Evolutionary conservation across 1,140 invertebrate species (phyloP).

Genomic region (Mercenaria mercenaria): DNA sequence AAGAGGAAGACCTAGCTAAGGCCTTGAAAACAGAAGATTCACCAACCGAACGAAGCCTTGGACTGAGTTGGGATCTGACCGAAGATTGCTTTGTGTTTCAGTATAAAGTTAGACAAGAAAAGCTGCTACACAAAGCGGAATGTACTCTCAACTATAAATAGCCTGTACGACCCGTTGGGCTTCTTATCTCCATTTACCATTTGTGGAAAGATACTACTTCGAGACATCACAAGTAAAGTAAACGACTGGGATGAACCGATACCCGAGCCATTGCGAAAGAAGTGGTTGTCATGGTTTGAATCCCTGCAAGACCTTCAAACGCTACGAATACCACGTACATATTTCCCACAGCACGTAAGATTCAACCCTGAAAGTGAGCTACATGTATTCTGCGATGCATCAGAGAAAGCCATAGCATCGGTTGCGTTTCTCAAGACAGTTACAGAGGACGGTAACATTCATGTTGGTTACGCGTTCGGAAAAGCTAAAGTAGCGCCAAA

Average conservation of each 20-base stretch:
- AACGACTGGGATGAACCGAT: slow-evolving; percentile 10
- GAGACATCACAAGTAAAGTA: background rate
- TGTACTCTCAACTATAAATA: slow-evolving; percentile 64
- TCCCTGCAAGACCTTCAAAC: background rate
- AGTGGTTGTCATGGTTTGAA: background rate
- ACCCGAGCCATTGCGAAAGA: background rate
- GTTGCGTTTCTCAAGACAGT: slow-evolving; percentile 24
- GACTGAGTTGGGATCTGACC: slow-evolving; percentile 17
- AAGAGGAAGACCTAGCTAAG: slow-evolving; percentile 39
- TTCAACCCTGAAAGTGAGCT: background rate
- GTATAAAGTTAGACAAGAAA: background rate
- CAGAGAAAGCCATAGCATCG: slow-evolving; percentile 51
- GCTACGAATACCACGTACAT: slow-evolving; percentile 30
- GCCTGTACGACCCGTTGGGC: background rate
- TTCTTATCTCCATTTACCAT: background rate
- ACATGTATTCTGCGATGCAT: slow-evolving; percentile 67
- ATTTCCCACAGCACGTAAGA: slow-evolving; percentile 14
- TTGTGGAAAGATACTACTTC: background rate
- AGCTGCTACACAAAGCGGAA: slow-evolving; percentile 50
- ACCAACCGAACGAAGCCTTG: slow-evolving; percentile 39
- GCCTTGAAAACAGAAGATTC: slow-evolving; percentile 12
- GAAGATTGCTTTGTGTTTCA: slow-evolving; percentile 37
- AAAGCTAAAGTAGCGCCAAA: slow-evolving; percentile 66
- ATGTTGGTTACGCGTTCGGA: slow-evolving; percentile 31
- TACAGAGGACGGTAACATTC: background rate